Evolutionary conservation across 2,113 vertebrate genomes (phyloP).

Genomic region (Dendropsophus ebraccatus): DNA sequence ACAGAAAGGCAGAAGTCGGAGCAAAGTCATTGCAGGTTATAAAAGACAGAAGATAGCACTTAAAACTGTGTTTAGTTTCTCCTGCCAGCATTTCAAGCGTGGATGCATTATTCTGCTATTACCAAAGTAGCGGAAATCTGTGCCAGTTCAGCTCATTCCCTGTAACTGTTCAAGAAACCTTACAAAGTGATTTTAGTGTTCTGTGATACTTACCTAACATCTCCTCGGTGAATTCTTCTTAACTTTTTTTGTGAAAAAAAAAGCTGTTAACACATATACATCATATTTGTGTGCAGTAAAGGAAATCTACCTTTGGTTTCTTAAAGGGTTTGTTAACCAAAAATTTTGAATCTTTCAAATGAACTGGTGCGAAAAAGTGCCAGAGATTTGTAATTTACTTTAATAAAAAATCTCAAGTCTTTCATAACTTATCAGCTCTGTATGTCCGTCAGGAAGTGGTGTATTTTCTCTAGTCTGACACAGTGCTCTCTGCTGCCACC

Average conservation of each 20-base stretch:
- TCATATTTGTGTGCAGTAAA: background rate
- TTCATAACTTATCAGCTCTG: too few species aligned
- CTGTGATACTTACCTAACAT: background rate
- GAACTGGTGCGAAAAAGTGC: too few species aligned
- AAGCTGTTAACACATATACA: background rate
- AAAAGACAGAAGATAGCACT: slow-evolving; percentile 2
- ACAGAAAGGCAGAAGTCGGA: background rate
- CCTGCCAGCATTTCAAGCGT: slow-evolving; percentile 28
- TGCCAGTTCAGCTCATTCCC: slow-evolving; percentile 11
- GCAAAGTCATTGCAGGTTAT: slow-evolving; percentile 26
- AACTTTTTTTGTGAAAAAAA: background rate
- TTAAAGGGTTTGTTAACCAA: too few species aligned
- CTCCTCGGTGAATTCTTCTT: background rate
- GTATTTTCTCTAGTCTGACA: too few species aligned
- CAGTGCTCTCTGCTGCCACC: too few species aligned
- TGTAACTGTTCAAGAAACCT: background rate
- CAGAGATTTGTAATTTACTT: too few species aligned
- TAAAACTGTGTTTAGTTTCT: slow-evolving; percentile 6
- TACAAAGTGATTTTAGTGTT: background rate
- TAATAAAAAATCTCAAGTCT: too few species aligned
- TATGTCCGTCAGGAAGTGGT: too few species aligned
- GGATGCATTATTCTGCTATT: slow-evolving; percentile 29
- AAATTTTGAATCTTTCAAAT: too few species aligned
- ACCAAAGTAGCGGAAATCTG: slow-evolving; percentile 20
- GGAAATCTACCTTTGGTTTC: too few species aligned